A percentile compares a stretch with the other conserved stretches of the same genome.
These are phyloP conservation scores for Bergia sp. DNA, from an alignment of 92 coral and sea anemone genomes.

Conservation along the genomic window DNA sequence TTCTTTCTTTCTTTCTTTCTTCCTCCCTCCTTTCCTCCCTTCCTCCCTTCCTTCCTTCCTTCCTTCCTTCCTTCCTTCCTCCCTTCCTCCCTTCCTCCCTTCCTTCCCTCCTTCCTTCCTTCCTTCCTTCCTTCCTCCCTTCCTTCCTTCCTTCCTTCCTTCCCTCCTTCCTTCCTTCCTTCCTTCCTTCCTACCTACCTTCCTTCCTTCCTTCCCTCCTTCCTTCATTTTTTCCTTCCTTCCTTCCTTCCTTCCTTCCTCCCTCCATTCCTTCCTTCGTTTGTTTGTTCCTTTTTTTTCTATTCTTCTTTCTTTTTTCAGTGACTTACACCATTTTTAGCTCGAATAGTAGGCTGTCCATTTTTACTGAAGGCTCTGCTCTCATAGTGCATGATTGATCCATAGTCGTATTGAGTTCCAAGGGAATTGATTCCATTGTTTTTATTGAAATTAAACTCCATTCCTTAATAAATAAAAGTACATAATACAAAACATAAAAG, in stretches of 20 bases:
- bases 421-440: conserved; percentile 44
- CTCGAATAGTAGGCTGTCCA: background rate
- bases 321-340: background rate
- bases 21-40: background rate
- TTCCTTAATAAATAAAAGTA: background rate
- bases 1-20: no score
- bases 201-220: conserved; percentile 15
- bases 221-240: background rate
- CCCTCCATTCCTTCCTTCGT: background rate
- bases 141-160: background rate
- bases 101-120: no score
- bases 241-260: background rate
- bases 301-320: background rate
- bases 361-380: conserved; percentile 33
- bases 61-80: no score
- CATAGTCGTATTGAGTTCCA: conserved; percentile 48
- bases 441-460: conserved; percentile 22
- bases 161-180: background rate
- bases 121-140: no score
- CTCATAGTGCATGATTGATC: conserved; percentile 51
- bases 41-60: no score
- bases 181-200: background rate
- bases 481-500: no score
- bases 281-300: background rate
- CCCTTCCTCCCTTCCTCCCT: no score